Percentiles rank a stretch among this genome's conserved stretches.
phyloP scores from a whole-genome alignment of 2,888 invertebrate species.

The Pseudococcus longispinus region DNA sequence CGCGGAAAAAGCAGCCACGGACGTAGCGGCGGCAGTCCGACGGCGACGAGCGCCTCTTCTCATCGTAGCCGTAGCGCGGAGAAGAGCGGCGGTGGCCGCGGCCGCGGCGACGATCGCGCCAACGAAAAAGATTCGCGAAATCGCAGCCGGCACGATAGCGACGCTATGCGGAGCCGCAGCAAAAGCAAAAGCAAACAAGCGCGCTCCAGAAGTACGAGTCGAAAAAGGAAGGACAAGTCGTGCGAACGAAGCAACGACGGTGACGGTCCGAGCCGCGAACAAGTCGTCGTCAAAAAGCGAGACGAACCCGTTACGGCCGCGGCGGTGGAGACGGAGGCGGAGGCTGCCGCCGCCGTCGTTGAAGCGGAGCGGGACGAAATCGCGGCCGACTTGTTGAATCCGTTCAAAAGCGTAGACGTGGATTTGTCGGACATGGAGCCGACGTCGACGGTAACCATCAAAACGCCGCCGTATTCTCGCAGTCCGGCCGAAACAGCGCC shows the following conservation, averaged over 20 bases:
- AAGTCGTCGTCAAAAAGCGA: not conserved
- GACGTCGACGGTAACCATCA: constrained; percentile 77
- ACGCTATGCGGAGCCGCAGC: not conserved
- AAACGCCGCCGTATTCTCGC: constrained; percentile 61
- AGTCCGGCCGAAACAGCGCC: constrained; percentile 60
- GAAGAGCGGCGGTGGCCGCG: not conserved
- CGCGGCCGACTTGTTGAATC: constrained; percentile 45
- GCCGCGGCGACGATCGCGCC: not conserved
- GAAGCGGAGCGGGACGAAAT: not conserved
- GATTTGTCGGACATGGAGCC: constrained; percentile 74
- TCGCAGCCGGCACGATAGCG: not conserved
- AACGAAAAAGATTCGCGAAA: not conserved
- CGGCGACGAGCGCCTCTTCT: not conserved
- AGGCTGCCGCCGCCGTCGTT: not conserved
- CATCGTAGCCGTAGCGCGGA: not conserved
- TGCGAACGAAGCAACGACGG: not conserved
- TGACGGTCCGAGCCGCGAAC: not conserved
- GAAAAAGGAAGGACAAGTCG: not conserved
- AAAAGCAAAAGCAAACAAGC: not conserved
- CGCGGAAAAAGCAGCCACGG: constrained; percentile 57
- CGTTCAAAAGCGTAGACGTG: constrained; percentile 56
- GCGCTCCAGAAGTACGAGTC: not conserved
- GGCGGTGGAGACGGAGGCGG: not conserved
- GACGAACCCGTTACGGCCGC: not conserved
- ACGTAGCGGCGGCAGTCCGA: constrained; percentile 54